Conservation (phyloP, 2,797 vertebrate genomes). For the Odontamblyopus rebecca region DNA sequence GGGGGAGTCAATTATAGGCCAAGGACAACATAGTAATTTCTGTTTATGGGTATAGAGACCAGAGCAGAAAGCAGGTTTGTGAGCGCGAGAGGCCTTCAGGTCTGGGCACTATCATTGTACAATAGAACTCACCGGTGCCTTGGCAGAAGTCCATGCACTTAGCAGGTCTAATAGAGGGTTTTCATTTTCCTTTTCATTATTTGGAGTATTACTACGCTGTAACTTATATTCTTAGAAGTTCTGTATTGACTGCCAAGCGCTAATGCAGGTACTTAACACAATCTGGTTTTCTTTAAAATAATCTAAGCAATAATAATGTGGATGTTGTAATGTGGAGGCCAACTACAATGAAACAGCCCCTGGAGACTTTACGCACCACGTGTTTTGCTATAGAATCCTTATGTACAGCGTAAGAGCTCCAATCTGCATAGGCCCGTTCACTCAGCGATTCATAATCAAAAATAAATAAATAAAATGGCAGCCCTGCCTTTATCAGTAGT, state of each 20-base stretch:
- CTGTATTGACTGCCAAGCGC: neutral
- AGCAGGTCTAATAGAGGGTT: neutral
- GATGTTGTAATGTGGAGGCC: neutral
- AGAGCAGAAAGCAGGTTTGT: neutral
- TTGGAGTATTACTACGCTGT: neutral
- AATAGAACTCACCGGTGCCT: neutral
- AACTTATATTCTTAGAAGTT: neutral
- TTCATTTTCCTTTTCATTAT: neutral
- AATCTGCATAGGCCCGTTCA: constrained; percentile 54
- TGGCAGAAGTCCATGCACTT: neutral
- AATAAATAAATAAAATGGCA: too few relatives aligned
- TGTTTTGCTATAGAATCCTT: constrained; percentile 17
- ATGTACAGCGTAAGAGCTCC: constrained; percentile 25
- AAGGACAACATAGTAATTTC: neutral
- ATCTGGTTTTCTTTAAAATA: constrained; percentile 4
- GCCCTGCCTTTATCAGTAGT: too few relatives aligned
- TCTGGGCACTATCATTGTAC: neutral
- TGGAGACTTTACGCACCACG: constrained; percentile 37
- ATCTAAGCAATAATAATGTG: neutral
- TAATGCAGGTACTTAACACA: constrained; percentile 5
- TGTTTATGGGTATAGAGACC: neutral
- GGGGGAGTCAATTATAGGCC: neutral
- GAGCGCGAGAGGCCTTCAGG: neutral
- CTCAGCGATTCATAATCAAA: neutral
- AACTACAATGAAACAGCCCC: constrained; percentile 19